Evolutionary conservation across 1,140 invertebrate genomes (phyloP), one percentile per base, ranked within the genome.

Genomic region (Xylocopa sonorina): DNA sequence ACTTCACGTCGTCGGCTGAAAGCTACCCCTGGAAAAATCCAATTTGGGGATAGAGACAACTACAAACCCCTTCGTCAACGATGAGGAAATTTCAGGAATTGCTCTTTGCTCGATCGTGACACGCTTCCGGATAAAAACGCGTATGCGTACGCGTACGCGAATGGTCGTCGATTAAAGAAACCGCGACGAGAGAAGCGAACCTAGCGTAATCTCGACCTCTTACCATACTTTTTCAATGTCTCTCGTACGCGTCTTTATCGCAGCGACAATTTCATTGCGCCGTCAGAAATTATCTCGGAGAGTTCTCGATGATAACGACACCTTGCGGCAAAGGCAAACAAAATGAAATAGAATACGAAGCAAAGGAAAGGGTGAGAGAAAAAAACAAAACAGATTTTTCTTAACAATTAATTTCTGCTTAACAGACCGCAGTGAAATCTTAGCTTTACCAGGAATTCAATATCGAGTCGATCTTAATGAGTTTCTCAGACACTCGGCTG

Each of bases 1-100:
- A 72, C 78, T 85, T 80, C 64, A 24, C 73, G 68, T 46, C 60
- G 73, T 46, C 60, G 73, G 50, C 12, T 46, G 77, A 50, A 69
- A 84, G 50, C 72, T 66, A 60, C 55, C 50, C 64, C 67, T 68
- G 50, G 74, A 84, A 78, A 84, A 81, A 67, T 81, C 82, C 83
- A 84, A 81, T 85, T 84, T 78, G 41, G 57, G 21, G 41, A 58
- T 46, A 53, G 50, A 53, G 43, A 38, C 80, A 83, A 84, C 84
- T 84, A 84, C 82, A 81, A 81, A 62, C 50, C 64, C 74, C n/a
- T 67, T 84, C 72, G 82, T 78, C 78, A 63, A 55, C 64, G 24
- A 69, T 10, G 53, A 57, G 29, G 38, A 41, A 38, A 34, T 63
- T 67, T 34, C 27, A 18, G 21, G 14, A 34, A n/a, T 50, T 9